Evolutionary conservation across 2,888 invertebrate genomes (phyloP).

Genomic region (Cosmorhoe ocellata): DNA sequence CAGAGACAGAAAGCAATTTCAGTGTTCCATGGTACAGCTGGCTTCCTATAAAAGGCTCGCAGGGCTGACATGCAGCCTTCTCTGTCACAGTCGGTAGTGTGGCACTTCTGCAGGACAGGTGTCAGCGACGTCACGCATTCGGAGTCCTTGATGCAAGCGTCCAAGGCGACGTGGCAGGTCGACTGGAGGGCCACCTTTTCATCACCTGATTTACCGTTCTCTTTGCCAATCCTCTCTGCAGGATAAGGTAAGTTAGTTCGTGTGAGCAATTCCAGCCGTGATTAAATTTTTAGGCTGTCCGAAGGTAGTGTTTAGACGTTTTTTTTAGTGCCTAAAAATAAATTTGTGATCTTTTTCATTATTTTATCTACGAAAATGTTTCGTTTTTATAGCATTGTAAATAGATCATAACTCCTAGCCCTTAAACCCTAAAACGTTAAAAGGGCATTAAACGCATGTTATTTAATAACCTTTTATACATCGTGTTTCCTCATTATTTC

Average conservation of each 20-base stretch:
- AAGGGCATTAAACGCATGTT: not conserved
- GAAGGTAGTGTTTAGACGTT: not conserved
- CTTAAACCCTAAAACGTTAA: no score
- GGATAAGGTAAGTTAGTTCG: slow-evolving; percentile 51
- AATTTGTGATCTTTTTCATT: not conserved
- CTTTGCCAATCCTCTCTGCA: slow-evolving; percentile 80
- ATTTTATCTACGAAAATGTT: not conserved
- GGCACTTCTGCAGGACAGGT: slow-evolving; percentile 93
- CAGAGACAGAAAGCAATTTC: slow-evolving; percentile 96
- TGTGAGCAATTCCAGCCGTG: not conserved
- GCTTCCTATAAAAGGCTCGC: slow-evolving; percentile 92
- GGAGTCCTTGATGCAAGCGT: slow-evolving; percentile 90
- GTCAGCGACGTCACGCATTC: slow-evolving; percentile 90
- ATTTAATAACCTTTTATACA: not conserved
- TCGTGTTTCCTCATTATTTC: not conserved
- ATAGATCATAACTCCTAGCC: no score
- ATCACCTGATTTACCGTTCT: slow-evolving; percentile 80
- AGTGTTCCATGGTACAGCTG: slow-evolving; percentile 90
- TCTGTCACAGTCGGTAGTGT: slow-evolving; percentile 87
- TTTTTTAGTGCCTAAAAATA: not conserved
- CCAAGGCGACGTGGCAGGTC: slow-evolving; percentile 93
- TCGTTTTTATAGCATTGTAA: no score
- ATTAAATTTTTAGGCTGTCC: not conserved
- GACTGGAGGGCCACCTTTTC: slow-evolving; percentile 87
- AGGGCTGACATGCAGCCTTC: slow-evolving; percentile 94